Base-by-base conservation (phyloP, 2,797 vertebrate genomes). In the Coregonus sp. region DNA sequence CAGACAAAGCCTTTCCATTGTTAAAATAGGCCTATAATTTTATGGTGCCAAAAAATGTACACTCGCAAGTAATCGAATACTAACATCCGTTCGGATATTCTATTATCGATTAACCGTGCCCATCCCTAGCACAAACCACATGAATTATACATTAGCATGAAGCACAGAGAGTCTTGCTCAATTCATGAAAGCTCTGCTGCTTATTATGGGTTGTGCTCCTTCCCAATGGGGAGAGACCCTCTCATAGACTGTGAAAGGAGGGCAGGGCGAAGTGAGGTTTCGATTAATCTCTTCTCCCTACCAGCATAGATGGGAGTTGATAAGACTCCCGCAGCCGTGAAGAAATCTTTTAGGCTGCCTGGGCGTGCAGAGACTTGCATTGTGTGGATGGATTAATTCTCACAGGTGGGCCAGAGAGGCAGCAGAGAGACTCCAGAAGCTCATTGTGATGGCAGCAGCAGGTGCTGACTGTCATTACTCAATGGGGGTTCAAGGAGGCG, bases 371-470 rank as follows among this genome's bases (percentile, higher is more conserved):
- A 54, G 50, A 7, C 50, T 25, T 52, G 50, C 5, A 25, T 51
- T 3, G 18, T 18, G 15, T 18, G 54, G 16, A 18, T 5, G 54
- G 50, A 7, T 47, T 37, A 0, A 3, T 50, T 63, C 69, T 65
- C 40, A 33, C n/a, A 69, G 70, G 47, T 63, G 5, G 4, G 15
- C 61, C 14, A 2, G 29, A 71, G 63, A 67, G 40, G 66, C 54
- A 37, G 66, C 54, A 59, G 71, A 79, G 52, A 47, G 14, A 70
- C 67, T 33, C 75, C 35, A 54, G 16, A 61, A 77, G 33, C 25
- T 74, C 31, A 75, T 74, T 65, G 70, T 61, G n/a, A 72, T 6
- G 47, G 65, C 74, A 70, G 75, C 69, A 54, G 59, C 40, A 50
- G 20, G 29, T 33, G 37, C 52, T 29, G 29, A n/a, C 37, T 33